phyloP scores from a whole-genome alignment of 2,113 vertebrate genomes.

The Dasyurus viverrinus region DNA sequence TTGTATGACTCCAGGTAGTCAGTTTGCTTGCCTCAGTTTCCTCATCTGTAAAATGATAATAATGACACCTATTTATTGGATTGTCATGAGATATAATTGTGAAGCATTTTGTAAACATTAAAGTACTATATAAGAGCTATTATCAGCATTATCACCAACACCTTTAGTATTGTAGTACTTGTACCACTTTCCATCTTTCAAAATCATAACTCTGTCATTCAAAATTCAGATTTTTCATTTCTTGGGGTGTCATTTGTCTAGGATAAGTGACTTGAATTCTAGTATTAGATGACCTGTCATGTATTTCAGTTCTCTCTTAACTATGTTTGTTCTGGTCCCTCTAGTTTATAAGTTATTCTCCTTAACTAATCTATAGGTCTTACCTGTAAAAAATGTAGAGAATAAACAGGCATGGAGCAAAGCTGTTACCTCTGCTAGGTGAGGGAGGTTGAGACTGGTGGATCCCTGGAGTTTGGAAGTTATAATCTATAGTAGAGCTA shows the following conservation, averaged over 20 bases:
- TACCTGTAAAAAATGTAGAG: neutral
- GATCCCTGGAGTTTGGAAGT: neutral
- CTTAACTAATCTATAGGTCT: neutral
- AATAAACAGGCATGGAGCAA: neutral
- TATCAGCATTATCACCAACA: neutral
- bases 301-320: too few relatives aligned
- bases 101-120: neutral
- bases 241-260: neutral
- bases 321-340: neutral
- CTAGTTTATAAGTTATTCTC: neutral
- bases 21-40: neutral
- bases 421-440: neutral
- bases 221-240: neutral
- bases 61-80: neutral
- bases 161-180: neutral
- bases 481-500: neutral
- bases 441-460: neutral
- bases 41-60: neutral
- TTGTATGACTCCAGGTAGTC: neutral
- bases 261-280: neutral
- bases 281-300: neutral
- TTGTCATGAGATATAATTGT: neutral
- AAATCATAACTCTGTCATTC: neutral
- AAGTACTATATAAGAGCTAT: neutral
- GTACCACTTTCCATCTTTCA: neutral